Evolutionary conservation across 2,888 invertebrate species (phyloP).

Genomic region (Mesoligia furuncula): DNA sequence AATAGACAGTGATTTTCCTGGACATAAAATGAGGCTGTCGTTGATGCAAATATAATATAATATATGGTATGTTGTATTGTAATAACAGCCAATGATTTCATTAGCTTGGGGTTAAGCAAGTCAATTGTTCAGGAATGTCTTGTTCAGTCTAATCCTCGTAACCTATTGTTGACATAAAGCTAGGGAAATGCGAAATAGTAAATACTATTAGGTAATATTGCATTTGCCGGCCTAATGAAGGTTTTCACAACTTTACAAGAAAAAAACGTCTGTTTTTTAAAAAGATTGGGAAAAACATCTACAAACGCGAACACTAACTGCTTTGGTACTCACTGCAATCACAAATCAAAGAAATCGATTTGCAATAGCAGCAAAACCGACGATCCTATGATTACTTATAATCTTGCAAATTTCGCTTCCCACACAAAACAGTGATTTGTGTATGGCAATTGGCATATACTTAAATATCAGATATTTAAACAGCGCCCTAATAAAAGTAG

Average conservation of each 20-base stretch:
- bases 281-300: slow-evolving; percentile 12
- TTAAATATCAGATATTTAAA: not conserved
- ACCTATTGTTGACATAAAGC: not conserved
- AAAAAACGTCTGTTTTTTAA: not conserved
- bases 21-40: too few relatives aligned
- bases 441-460: not conserved
- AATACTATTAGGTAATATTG: not conserved
- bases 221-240: not conserved
- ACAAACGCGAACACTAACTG: slow-evolving; percentile 9
- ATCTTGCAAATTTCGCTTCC: slow-evolving; percentile 24
- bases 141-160: not conserved
- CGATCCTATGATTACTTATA: not conserved
- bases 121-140: slow-evolving; percentile 1
- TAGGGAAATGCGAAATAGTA: not conserved
- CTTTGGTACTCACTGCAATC: slow-evolving; percentile 2
- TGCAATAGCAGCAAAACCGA: slow-evolving; percentile 6
- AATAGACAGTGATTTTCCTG: too few relatives aligned
- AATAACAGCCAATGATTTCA: slow-evolving; percentile 1
- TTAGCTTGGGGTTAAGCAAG: not conserved
- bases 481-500: not conserved
- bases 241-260: slow-evolving; percentile 8
- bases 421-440: slow-evolving; percentile 5
- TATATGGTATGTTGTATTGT: not conserved
- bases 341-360: slow-evolving; percentile 23
- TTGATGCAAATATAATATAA: too few relatives aligned